Percentiles rank a stretch among this genome's conserved stretches.
phyloP scores from a whole-genome alignment of 2,888 invertebrate genomes.

The Lampropteryx suffumata region DNA sequence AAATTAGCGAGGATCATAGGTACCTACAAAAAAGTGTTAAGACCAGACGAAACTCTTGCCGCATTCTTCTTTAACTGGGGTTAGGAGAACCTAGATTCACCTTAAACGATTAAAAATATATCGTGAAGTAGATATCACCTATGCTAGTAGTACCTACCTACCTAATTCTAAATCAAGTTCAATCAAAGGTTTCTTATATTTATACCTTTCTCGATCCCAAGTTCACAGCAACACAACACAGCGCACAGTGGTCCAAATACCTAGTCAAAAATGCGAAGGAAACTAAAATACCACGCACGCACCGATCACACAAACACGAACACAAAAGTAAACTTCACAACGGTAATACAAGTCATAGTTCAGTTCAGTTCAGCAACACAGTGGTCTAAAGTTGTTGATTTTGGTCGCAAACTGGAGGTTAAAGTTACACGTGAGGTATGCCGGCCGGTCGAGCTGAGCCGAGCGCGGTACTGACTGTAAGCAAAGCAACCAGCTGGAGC shows the following conservation, averaged over 20 bases:
- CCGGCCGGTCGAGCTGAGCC: slow-evolving; percentile 61
- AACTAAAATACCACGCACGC: slow-evolving; percentile 69
- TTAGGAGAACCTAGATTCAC: no score
- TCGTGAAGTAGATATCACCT: no score
- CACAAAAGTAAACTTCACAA: slow-evolving; percentile 52
- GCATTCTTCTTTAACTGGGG: no score
- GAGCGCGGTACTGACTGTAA: slow-evolving; percentile 57
- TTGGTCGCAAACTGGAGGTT: slow-evolving; percentile 43
- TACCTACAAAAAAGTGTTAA: no score
- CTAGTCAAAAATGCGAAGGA: slow-evolving; percentile 52
- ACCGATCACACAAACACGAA: slow-evolving; percentile 61
- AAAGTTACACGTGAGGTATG: slow-evolving; percentile 69
- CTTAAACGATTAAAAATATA: no score
- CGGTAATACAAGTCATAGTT: slow-evolving; percentile 33
- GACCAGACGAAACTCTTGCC: no score
- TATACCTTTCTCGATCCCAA: slow-evolving; percentile 19
- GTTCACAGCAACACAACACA: slow-evolving; percentile 28
- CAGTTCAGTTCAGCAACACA: slow-evolving; percentile 49
- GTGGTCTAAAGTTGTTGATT: slow-evolving; percentile 48
- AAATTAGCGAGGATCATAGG: no score
- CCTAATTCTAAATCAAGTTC: neutral
- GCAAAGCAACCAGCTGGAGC: slow-evolving; percentile 66
- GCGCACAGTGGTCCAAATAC: slow-evolving; percentile 52
- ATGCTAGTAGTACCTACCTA: no score
- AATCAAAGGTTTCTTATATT: neutral